Conservation (phyloP, 2,113 vertebrate species). For the Brienomyrus longianalis region DNA sequence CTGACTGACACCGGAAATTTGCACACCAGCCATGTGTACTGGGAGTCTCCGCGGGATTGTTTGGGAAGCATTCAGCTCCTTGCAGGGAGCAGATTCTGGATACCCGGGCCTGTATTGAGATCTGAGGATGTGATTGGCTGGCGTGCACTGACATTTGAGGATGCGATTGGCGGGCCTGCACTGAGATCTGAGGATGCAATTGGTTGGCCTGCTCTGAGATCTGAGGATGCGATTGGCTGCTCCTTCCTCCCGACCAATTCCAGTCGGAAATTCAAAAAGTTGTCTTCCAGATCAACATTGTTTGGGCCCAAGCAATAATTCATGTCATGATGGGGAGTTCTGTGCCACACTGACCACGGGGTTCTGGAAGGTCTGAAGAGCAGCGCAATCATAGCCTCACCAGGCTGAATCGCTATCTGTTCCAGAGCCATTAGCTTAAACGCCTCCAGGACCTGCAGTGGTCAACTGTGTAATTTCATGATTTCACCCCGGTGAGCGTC, state of each 20-base stretch:
- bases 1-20: not conserved
- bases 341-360: not conserved
- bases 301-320: not conserved
- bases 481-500: constrained; percentile 1
- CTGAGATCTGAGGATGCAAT: not conserved
- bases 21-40: not conserved
- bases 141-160: not conserved
- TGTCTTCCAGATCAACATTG: not conserved
- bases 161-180: not conserved
- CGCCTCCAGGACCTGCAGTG: not conserved
- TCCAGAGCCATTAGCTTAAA: constrained; percentile 5
- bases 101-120: not conserved
- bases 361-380: not conserved
- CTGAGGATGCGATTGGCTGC: not conserved
- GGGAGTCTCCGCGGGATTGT: not conserved
- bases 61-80: not conserved
- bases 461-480: constrained; percentile 7
- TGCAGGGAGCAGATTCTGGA: not conserved
- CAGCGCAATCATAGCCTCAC: not conserved
- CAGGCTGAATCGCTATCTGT: not conserved
- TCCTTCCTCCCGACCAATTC: not conserved
- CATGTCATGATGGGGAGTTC: not conserved
- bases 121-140: not conserved
- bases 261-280: not conserved
- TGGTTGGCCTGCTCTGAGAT: not conserved